A percentile compares a stretch with the other conserved stretches of the same genome.
Evolutionary conservation across 1,140 invertebrate species (phyloP).

Genomic region (Zaprionus tsacasi): DNA sequence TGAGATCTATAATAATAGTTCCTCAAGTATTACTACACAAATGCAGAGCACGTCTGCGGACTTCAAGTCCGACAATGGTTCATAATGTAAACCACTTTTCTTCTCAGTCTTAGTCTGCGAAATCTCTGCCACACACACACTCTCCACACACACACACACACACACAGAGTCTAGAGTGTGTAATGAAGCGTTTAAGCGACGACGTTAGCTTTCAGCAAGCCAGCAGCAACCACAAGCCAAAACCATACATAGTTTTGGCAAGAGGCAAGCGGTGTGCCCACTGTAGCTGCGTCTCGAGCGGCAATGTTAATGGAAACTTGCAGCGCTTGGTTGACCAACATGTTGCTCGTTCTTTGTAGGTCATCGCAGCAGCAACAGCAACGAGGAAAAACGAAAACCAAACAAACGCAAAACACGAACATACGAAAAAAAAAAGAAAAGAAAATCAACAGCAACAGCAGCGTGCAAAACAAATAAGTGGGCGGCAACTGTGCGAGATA

Average conservation of each 20-base stretch:
- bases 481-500: slow-evolving; percentile 21
- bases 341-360: slow-evolving; percentile 77
- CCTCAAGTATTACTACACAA: not conserved
- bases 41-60: not conserved
- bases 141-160: slow-evolving; percentile 11
- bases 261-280: slow-evolving; percentile 36
- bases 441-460: not conserved
- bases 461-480: slow-evolving; percentile 21
- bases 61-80: not conserved
- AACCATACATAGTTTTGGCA: slow-evolving; percentile 55
- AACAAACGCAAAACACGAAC: slow-evolving; percentile 7
- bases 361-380: slow-evolving; percentile 49
- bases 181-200: slow-evolving; percentile 66
- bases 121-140: slow-evolving; percentile 8
- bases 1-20: not conserved
- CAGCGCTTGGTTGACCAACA: slow-evolving; percentile 80
- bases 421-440: not conserved
- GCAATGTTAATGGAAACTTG: slow-evolving; percentile 81
- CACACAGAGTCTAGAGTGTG: slow-evolving; percentile 19
- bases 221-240: not conserved
- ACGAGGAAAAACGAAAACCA: slow-evolving; percentile 3
- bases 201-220: slow-evolving; percentile 62
- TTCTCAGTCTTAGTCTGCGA: slow-evolving; percentile 3
- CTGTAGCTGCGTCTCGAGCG: slow-evolving; percentile 42
- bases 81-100: slow-evolving; percentile 6